A percentile compares a stretch with the other conserved stretches of the same genome.
Evolutionary conservation across 2,888 invertebrate genomes (phyloP).

Genomic region (Amiota mariae): DNA sequence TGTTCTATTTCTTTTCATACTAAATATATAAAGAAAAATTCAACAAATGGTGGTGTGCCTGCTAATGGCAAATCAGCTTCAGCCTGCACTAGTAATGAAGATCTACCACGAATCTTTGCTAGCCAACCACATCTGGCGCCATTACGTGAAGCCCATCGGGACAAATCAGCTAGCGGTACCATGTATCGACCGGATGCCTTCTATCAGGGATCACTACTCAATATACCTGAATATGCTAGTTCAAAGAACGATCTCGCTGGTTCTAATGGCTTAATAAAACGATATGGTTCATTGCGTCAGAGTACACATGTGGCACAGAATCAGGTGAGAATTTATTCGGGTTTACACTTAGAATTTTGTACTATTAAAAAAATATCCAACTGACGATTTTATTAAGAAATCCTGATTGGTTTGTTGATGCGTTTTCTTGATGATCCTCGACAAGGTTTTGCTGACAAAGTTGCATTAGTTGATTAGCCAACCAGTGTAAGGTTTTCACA

Average conservation of each 20-base stretch:
- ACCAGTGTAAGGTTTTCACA: too few relatives aligned
- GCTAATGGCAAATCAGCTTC: slow-evolving; percentile 53
- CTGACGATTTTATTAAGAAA: too few relatives aligned
- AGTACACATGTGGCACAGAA: slow-evolving; percentile 59
- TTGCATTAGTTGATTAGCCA: too few relatives aligned
- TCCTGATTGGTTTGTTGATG: too few relatives aligned
- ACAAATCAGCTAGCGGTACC: slow-evolving; percentile 80
- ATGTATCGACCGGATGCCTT: slow-evolving; percentile 91
- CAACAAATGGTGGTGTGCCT: slow-evolving; percentile 52
- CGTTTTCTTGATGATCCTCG: too few relatives aligned
- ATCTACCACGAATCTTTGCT: slow-evolving; percentile 76
- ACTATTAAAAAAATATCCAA: too few relatives aligned
- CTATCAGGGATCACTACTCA: slow-evolving; percentile 81
- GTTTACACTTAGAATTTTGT: too few relatives aligned
- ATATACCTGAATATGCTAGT: slow-evolving; percentile 75
- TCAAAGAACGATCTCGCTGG: slow-evolving; percentile 75
- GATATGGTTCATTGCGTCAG: slow-evolving; percentile 73
- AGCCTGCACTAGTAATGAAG: slow-evolving; percentile 61
- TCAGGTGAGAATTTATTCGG: slow-evolving; percentile 54
- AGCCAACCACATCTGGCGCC: slow-evolving; percentile 79
- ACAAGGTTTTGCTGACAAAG: too few relatives aligned
- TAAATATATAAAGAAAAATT: slow-evolving; percentile 58
- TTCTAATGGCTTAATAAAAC: slow-evolving; percentile 61
- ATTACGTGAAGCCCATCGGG: slow-evolving; percentile 58
- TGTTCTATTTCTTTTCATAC: not conserved